phyloP scores from a whole-genome alignment of 2,113 vertebrate species.

The Pelmatolapia mariae region DNA sequence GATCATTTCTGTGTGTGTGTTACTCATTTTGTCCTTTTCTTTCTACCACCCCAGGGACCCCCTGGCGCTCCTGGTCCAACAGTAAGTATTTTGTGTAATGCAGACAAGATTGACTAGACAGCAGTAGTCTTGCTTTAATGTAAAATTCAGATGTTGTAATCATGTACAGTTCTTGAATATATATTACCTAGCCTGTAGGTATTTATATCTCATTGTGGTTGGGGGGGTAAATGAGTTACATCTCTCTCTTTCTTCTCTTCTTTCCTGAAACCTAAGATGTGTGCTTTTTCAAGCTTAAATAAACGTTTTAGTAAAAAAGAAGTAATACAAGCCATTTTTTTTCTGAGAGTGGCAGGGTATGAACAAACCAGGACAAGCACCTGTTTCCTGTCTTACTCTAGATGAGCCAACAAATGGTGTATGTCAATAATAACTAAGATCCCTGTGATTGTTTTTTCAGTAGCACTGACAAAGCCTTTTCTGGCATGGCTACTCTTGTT shows the following conservation, averaged over 20 bases:
- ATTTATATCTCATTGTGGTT: neutral
- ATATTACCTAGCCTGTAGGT: neutral
- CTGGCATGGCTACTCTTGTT: neutral
- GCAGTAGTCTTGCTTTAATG: neutral
- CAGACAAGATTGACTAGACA: neutral
- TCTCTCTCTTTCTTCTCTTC: neutral
- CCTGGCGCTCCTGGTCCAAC: constrained; percentile 83
- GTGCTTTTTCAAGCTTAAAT: neutral
- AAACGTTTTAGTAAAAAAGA: neutral
- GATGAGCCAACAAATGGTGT: neutral
- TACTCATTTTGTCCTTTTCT: neutral
- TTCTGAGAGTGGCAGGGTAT: neutral
- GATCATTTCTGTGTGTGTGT: neutral
- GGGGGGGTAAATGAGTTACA: neutral
- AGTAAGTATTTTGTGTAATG: constrained; percentile 70
- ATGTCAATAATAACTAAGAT: neutral
- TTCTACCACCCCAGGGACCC: constrained; percentile 74
- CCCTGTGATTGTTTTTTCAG: neutral
- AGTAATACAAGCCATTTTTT: neutral
- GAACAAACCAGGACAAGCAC: neutral
- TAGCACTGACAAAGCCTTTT: neutral
- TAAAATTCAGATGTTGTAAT: neutral
- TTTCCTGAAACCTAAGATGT: neutral
- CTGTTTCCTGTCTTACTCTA: neutral
- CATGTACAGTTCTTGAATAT: neutral